Percentiles rank a stretch among this genome's conserved stretches.
These are phyloP conservation scores for Manis crassicaudata DNA, from an alignment of 2,797 vertebrate species.

Conservation along the genomic window DNA sequence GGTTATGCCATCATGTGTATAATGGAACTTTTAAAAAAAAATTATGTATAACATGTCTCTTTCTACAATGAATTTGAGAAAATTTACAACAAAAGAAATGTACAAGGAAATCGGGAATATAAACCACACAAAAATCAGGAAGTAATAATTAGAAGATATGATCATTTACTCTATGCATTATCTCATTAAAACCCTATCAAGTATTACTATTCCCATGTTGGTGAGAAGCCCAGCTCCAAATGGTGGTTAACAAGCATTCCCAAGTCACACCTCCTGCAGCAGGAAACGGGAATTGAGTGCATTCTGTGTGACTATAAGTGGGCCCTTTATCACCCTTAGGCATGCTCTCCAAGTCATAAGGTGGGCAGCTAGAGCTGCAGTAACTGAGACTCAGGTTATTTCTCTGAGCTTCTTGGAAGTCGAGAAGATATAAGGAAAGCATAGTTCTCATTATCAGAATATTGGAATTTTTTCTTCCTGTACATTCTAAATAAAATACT, in stretches of 20 bases:
- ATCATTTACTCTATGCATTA: neutral
- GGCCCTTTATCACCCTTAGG: neutral
- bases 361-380: neutral
- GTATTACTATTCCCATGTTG: neutral
- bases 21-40: neutral
- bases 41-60: neutral
- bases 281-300: neutral
- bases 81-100: neutral
- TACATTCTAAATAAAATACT: slow-evolving; percentile 30
- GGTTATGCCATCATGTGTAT: neutral
- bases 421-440: neutral
- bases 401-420: neutral
- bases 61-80: slow-evolving; percentile 21
- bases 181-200: neutral
- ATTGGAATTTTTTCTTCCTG: neutral
- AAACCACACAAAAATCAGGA: neutral
- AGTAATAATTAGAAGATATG: neutral
- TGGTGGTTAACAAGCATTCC: neutral
- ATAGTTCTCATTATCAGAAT: neutral
- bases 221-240: neutral
- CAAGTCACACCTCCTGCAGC: neutral
- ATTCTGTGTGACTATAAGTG: neutral
- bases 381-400: neutral
- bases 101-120: neutral
- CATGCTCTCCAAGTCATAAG: neutral